A percentile compares a stretch with the other conserved stretches of the same genome.
Evolutionary conservation across 2,113 vertebrate species (phyloP).

Genomic region (Lepus timidus): DNA sequence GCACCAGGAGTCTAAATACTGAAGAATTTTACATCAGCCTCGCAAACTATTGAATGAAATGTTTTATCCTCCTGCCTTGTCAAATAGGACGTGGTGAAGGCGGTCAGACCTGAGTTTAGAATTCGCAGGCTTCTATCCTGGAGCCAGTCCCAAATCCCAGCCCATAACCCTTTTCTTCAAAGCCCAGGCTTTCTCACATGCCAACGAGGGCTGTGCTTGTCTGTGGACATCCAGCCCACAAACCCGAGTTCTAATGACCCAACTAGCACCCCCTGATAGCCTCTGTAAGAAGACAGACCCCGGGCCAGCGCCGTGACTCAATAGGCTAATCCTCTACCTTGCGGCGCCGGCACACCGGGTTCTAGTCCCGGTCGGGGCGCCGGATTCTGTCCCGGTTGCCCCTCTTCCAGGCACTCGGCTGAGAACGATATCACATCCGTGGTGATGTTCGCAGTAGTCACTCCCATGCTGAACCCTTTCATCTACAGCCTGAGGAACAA

Average conservation of each 20-base stretch:
- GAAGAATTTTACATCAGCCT: neutral
- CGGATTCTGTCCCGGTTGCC: too few species aligned
- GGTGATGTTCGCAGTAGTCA: conserved; percentile 83
- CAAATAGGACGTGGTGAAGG: neutral
- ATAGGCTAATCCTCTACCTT: too few species aligned
- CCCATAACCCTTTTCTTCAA: neutral
- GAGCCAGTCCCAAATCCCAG: neutral
- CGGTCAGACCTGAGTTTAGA: neutral
- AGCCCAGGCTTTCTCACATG: neutral
- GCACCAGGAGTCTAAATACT: neutral
- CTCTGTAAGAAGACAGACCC: neutral
- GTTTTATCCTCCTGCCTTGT: conserved; percentile 12
- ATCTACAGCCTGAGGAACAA: conserved; percentile 80
- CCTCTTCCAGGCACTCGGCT: neutral
- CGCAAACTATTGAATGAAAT: conserved; percentile 14
- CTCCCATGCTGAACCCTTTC: conserved; percentile 81
- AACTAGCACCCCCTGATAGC: neutral
- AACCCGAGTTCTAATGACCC: neutral
- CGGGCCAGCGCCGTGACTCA: neutral
- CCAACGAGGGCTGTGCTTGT: neutral
- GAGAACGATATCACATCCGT: conserved; percentile 37
- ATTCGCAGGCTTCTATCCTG: neutral
- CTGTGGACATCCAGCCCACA: neutral
- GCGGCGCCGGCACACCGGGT: too few species aligned
- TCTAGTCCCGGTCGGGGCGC: too few species aligned